Base-by-base conservation (phyloP, 2,888 invertebrate genomes). In the Heliconius cydno region DNA sequence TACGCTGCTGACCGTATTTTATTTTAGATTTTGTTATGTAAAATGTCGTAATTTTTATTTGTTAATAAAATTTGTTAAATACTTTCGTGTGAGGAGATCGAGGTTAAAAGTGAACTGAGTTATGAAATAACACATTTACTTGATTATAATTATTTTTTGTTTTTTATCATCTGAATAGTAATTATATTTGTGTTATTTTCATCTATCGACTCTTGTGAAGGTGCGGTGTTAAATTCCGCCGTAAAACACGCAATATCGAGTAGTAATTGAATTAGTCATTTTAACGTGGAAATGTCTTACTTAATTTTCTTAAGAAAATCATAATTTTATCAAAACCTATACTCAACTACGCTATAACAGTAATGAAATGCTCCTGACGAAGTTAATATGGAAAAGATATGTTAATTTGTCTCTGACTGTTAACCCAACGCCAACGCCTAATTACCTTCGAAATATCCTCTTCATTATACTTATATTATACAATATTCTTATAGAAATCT, bases 21-120 rank as follows among this genome's bases (percentile, higher is more conserved):
- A 70, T 86, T 90, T 87, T 88, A 80, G 84, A 84, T 88, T 86
- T 86, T 90, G 87, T 85, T 82, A 76, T 83, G 77, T 81, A 77
- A 83, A 83, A 77, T 80, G 80, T 79, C 81, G 78, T 82, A 73
- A 9, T 71, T 52, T 57, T 57, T 57, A 19, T 72, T 30, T 12
- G 60, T 30, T 52, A 19, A 9, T 52, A 57, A 28, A n/a, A 5
- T 68, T 22, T 38, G 0, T 28, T 38, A n/a, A 68, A 68, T 67
- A 67, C 22, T 28, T 30, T 7, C 15, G 25, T 25, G 63, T 25
- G 19, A 52, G 41, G 41, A 41, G 12, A 41, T 41, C 41, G 41
- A 41, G 41, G 12, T 41, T 41, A 41, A 41, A 41, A 41, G 41
- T 41, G 41, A 41, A 41, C 41, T 1, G 10, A 12, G 41, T 12